A percentile compares a stretch with the other conserved stretches of the same genome.
Conservation (phyloP, 2,797 vertebrate species). For the Fratercula arctica region DNA sequence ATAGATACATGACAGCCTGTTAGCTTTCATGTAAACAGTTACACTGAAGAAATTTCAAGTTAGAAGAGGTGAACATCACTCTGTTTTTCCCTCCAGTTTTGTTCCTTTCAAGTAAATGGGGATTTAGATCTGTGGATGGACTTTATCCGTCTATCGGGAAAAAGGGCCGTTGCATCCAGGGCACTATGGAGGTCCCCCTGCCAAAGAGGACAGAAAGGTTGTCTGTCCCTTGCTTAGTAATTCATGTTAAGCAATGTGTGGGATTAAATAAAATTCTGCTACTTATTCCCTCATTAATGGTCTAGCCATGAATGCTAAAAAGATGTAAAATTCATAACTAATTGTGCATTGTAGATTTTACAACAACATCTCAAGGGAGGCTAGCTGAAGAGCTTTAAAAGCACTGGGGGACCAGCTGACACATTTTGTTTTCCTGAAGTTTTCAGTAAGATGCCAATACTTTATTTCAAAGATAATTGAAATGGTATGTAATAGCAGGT, state of each 20-base stretch:
- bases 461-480: not conserved
- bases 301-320: not conserved
- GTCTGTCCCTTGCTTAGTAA: not conserved
- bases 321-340: slow-evolving; percentile 9
- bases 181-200: not conserved
- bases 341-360: slow-evolving; percentile 13
- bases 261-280: not conserved
- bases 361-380: not conserved
- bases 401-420: not conserved
- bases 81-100: not conserved
- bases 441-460: slow-evolving; percentile 21
- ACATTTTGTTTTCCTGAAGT: slow-evolving; percentile 46
- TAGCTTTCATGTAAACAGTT: not conserved
- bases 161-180: not conserved
- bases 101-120: not conserved
- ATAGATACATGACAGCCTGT: not conserved
- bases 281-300: not conserved
- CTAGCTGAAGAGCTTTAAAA: slow-evolving; percentile 22
- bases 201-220: not conserved
- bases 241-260: not conserved
- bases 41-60: not conserved
- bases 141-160: not conserved
- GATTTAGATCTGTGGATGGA: not conserved
- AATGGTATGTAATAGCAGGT: not conserved
- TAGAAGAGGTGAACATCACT: not conserved